Base-by-base conservation (phyloP, 2,113 vertebrate genomes). In the Chunga burmeisteri region DNA sequence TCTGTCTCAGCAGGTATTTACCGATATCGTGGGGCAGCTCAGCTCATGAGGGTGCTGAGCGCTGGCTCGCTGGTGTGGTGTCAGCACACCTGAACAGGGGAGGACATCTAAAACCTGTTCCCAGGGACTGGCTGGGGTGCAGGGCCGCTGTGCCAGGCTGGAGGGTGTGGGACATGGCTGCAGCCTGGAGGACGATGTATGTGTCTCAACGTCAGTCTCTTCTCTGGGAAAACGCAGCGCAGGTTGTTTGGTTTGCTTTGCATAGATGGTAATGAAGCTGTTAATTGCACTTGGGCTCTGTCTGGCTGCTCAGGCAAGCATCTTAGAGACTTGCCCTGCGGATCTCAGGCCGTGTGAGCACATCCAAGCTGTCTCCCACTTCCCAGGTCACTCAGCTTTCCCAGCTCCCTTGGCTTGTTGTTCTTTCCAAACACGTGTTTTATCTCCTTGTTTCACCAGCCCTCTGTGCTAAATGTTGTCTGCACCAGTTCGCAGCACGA, bases 201-300 rank as follows among this genome's bases (percentile, higher is more conserved):
- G 21, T 50, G 49, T 62, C 93, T 81, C 7, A 4, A 1, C 6
- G 4, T 16, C 50, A 40, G 49, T 55, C 21, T 55, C 62, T 92
- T 49, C 34, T 59, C 67, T 36, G n/a, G 49, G 32, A 73, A 66
- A 88, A 70, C 1, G 6, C n/a, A 72, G 67, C 80, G 77, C 67
- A 86, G 80, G 81, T 61, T 62, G 82, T 68, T 82, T 38, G 21
- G 19, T 83, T 94, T 94, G 82, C 77, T 94, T 96, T 86, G 88
- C 72, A 77, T 40, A 38, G 63, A 61, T 77, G 72, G 91, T 96
- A 92, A 95, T 65, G 71, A 94, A 83, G 91, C 94, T 70, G 86
- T 88, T 94, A 96, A 95, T 92, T 94, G 77, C 58, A 36, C 16
- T 77, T 42, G 14, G 46, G n/a, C 42, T 66, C 84, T 94, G 71